Conservation (phyloP, 2,113 vertebrate species). For the Eulacestoma nigropectus region DNA sequence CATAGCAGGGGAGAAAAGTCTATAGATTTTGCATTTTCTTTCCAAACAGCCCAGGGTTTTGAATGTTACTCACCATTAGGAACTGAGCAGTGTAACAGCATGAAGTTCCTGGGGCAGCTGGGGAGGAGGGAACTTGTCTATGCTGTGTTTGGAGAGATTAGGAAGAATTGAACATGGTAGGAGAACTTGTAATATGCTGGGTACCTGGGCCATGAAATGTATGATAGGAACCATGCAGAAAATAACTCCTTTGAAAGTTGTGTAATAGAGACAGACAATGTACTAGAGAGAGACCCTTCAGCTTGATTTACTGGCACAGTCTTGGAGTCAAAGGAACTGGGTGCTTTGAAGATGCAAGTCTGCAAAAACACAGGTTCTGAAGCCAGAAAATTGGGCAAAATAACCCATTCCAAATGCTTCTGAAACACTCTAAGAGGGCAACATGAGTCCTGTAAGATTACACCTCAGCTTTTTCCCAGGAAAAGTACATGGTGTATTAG, state of each 20-base stretch:
- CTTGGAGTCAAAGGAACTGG: neutral
- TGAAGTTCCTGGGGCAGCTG: neutral
- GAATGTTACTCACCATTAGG: neutral
- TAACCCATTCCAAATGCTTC: neutral
- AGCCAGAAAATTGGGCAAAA: neutral
- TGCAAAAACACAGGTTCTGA: neutral
- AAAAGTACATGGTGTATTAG: neutral
- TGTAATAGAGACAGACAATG: neutral
- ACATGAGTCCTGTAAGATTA: neutral
- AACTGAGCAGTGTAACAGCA: neutral
- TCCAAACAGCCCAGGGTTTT: neutral
- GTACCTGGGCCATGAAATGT: neutral
- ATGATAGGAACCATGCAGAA: neutral
- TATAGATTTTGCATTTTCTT: neutral
- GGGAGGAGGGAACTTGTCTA: neutral
- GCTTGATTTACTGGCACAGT: neutral
- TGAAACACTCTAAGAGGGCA: neutral
- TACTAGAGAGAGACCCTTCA: neutral
- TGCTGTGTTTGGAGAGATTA: neutral
- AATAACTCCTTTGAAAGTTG: neutral
- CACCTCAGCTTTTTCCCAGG: neutral
- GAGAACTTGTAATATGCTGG: neutral
- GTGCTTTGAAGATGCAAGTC: neutral
- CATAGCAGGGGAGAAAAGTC: neutral
- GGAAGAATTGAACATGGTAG: fast-evolving